Evolutionary conservation across 2,888 invertebrate species (phyloP).

Genomic region (Pantelozetes paolii): DNA sequence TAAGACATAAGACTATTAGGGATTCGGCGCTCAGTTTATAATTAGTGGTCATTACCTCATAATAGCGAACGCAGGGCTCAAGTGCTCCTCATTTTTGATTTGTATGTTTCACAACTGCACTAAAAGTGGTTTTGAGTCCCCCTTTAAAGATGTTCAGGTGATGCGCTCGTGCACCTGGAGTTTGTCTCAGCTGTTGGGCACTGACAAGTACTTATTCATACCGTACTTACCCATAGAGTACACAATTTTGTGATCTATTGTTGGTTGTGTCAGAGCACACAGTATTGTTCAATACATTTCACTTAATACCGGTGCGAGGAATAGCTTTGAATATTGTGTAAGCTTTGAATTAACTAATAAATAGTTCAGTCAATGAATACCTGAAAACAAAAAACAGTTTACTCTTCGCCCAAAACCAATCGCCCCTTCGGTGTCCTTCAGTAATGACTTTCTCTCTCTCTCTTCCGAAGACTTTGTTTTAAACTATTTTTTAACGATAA

Average conservation of each 20-base stretch:
- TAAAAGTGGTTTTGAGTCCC: background rate
- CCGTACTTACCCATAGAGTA: background rate
- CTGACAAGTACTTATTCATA: background rate
- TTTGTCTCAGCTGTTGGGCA: background rate
- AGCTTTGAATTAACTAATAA: background rate
- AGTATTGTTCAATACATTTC: background rate
- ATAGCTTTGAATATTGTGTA: background rate
- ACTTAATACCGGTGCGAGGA: too few species aligned
- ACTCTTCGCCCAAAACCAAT: too few species aligned
- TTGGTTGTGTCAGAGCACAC: background rate
- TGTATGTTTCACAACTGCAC: background rate
- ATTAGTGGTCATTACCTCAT: background rate
- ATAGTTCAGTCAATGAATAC: too few species aligned
- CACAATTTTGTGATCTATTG: background rate
- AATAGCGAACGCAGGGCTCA: background rate
- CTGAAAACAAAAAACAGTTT: too few species aligned
- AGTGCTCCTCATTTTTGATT: constrained; percentile 3
- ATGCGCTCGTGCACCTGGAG: constrained; percentile 14
- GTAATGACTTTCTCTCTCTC: too few species aligned
- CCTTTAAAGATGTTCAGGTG: background rate
- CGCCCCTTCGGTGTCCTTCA: too few species aligned
- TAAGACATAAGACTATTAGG: background rate
- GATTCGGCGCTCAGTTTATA: background rate
- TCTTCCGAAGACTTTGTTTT: too few species aligned
- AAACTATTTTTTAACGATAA: too few species aligned